Evolutionary conservation across 1,140 invertebrate species (phyloP), one percentile per base, ranked within the genome.

Genomic region (Caenorhabditis latens): DNA sequence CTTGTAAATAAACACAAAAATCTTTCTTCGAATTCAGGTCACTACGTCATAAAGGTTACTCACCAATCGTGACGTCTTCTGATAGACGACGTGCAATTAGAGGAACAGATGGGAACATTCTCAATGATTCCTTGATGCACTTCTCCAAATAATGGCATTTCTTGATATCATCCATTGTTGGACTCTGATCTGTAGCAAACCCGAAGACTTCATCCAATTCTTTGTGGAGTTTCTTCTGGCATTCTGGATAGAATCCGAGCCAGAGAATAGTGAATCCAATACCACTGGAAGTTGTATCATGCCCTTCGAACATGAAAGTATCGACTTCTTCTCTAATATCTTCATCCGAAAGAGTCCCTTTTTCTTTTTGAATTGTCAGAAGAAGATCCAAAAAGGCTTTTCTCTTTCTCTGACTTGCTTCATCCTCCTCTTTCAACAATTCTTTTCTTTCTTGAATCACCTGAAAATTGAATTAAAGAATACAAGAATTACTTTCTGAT

Each of bases 371-470:
- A 63, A 95, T 95, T 93, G 97, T 96, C 46, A 98, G 94, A 90
- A 98, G 93, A 83, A 98, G 94, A 93, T 98, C 97, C 86, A 98
- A 94, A 94, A 98, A 98, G 46, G 97, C 97, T 87, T 97, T 94
- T 90, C 96, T 95, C 91, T 96, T 96, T 94, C 96, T 97, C 24
- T 61, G 48, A 58, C 7, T 55, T 24, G 71, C 65, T 19, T 61
- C 42, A 63, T 46, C 67, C 11, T 79, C 83, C 57, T 86, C 86
- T 53, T 83, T 42, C 24, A 83, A 7, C 24, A 83, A 24, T 40
- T 86, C 53, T 87, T 95, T 96, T 94, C 96, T 95, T 92, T 94
- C 95, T 86, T 94, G 93, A 84, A 96, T 95, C 1, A 96, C 95
- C 93, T 95, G 67, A 89, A 85, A 61, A 82, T 61, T 58, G 19